Percentiles rank a stretch among this genome's conserved stretches.
Evolutionary conservation across 1,140 invertebrate genomes (phyloP).

Genomic region (Rhagoletis zephyria): DNA sequence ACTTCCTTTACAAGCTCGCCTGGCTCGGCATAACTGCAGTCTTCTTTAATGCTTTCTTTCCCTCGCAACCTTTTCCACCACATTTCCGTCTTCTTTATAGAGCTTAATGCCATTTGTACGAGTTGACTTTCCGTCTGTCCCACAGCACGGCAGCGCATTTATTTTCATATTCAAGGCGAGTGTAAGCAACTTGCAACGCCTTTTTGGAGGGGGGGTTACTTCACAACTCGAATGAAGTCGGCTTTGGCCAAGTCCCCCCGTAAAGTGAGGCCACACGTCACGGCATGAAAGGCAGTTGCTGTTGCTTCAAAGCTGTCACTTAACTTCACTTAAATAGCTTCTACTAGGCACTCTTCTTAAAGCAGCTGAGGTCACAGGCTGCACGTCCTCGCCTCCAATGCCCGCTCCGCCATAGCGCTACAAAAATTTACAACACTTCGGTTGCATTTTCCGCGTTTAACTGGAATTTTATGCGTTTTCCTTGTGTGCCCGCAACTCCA

Average conservation of each 20-base stretch:
- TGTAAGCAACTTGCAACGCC: not conserved
- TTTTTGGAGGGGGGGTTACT: not conserved
- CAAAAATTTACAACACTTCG: constrained; percentile 9
- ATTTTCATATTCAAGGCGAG: not conserved
- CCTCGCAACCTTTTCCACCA: not conserved
- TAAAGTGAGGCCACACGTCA: not conserved
- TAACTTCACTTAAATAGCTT: not conserved
- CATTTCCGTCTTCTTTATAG: not conserved
- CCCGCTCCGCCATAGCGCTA: not conserved
- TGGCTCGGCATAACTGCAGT: too few relatives aligned
- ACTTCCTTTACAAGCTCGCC: not conserved
- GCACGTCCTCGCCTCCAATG: not conserved
- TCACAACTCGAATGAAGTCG: not conserved
- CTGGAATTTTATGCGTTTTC: constrained; percentile 32
- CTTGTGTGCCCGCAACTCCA: constrained; percentile 38
- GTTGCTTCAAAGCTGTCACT: not conserved
- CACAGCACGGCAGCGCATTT: not conserved
- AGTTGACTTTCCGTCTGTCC: constrained; percentile 1
- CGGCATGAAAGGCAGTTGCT: not conserved
- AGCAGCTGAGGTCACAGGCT: not conserved
- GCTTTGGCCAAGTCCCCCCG: not conserved
- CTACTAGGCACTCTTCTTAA: not conserved
- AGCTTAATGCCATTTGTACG: constrained; percentile 7
- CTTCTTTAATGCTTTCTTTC: not conserved
- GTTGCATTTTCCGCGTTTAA: not conserved